phyloP scores from a whole-genome alignment of 2,797 vertebrate species.

The Lacerta agilis region DNA sequence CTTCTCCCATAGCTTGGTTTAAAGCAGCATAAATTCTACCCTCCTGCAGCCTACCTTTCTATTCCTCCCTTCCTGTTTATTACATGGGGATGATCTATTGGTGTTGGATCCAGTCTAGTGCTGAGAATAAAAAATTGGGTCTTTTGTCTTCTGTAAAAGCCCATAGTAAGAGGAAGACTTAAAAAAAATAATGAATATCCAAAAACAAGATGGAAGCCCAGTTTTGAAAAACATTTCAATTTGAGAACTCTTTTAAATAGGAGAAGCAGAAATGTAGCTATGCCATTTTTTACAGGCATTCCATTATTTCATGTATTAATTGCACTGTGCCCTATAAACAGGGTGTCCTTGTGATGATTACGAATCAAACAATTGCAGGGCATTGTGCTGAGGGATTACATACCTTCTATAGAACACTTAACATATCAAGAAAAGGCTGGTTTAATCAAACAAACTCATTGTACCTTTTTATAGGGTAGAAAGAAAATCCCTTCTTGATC shows the following conservation, averaged over 20 bases:
- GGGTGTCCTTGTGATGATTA: not conserved
- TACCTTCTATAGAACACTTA: not conserved
- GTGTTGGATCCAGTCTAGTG: not conserved
- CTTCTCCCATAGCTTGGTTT: not conserved
- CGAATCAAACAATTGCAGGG: not conserved
- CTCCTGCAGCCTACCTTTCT: not conserved
- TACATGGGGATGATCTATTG: not conserved
- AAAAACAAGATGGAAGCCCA: not conserved
- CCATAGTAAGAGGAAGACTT: not conserved
- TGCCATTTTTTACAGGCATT: not conserved
- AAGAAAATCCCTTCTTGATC: not conserved
- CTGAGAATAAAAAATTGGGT: not conserved
- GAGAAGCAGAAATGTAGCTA: not conserved
- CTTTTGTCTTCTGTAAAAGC: not conserved
- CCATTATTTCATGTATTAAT: not conserved
- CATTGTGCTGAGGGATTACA: not conserved
- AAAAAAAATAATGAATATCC: not conserved
- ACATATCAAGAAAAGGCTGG: not conserved
- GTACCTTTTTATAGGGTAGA: not conserved
- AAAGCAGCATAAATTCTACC: not conserved
- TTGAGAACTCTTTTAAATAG: not conserved
- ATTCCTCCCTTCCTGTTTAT: not conserved
- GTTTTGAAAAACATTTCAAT: not conserved
- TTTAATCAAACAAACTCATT: not conserved
- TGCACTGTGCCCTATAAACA: not conserved